Evolutionary conservation across 2,888 invertebrate genomes (phyloP), one percentile per base, ranked within the genome.

Genomic region (Operophtera brumata): DNA sequence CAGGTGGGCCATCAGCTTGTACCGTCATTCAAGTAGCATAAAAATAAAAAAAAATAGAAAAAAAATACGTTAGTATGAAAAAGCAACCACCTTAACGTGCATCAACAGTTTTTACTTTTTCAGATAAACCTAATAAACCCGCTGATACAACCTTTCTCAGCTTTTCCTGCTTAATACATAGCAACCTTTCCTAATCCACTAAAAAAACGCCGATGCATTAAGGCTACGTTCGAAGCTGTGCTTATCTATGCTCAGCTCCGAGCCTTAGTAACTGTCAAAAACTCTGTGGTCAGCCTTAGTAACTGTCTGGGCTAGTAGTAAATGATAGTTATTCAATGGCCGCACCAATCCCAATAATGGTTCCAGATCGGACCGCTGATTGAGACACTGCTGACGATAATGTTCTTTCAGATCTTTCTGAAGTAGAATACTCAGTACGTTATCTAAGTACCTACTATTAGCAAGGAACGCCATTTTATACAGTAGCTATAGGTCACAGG

Each of bases 271-370:
- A 34, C 25, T 42, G 39, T 14, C 20, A 13, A 6, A 25, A 35
- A 48, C 35, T 28, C 42, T 28, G 25, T 41, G n/a, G 20, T 5
- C 10, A 28, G 5, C 14, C 25, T 36, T 9, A 42, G 32, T 14
- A 9, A n/a, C 6, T 34, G 32, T 8, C 25, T 30, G 25, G 8
- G 11, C 8, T 13, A 14, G 20, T 39, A 39, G 47, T 32, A 36
- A 26, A 6, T 39, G 11, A 2, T 7, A 11, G 14, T 13, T 47
- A 7, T 30, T 7, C 47, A 32, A 30, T 11, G 39, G 47, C 11
- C 11, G 50, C 55, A 60, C 61, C 66, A 72, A 70, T 74, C 61
- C 61, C 63, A 61, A 66, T 69, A 70, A 70, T 65, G 66, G 66
- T 32, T 52, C 36, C 49, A 50, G 47, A 59, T 48, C 55, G 62